Base-by-base conservation (phyloP, 2,113 vertebrate species). In the Megatriorchis doriae region DNA sequence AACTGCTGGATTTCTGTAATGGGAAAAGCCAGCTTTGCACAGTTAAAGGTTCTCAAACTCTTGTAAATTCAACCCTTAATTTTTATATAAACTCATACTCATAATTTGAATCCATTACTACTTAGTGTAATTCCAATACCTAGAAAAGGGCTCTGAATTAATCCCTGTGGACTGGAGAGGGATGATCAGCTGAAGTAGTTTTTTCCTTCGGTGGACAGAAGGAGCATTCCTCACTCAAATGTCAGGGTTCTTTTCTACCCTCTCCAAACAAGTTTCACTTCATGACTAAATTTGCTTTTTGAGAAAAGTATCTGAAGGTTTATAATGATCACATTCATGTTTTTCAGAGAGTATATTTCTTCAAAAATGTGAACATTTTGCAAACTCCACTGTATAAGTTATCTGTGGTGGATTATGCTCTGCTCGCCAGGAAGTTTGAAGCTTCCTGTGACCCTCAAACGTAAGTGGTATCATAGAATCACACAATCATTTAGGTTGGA, bases 381-480 rank as follows among this genome's bases (percentile, higher is more conserved):
- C 1, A 13, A 32, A 45, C 9, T 47, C 21, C 8, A 21, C 4
- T 40, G 36, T 45, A 80, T 38, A 43, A 29, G 7, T 73, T 47
- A 19, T n/a, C 19, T 84, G 8, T 48, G 10, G 2, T 80, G 80
- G 40, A 15, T 84, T 59, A 26, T 0, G 0, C n/a, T 79, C 78
- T 78, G 8, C 65, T 63, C 13, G 21, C 32, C 65, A 36, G 25
- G 31, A 63, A 59, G 2, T 63, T 19, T 72, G n/a, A 66, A 62
- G 9, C 9, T 77, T 88, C 9, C 23, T 26, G 12, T 66, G 8
- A 55, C 4, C 6, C 3, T 47, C 7, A 4, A 10, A 31, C 10
- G 2, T 25, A 23, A 82, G 18, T 3, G 10, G 1, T 26, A 20
- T 29, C 16, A 52, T 6, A n/a, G 16, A 25, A 58, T 15, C 26